Base-by-base conservation (phyloP, 2,113 vertebrate genomes). In the Lepisosteus oculatus region DNA sequence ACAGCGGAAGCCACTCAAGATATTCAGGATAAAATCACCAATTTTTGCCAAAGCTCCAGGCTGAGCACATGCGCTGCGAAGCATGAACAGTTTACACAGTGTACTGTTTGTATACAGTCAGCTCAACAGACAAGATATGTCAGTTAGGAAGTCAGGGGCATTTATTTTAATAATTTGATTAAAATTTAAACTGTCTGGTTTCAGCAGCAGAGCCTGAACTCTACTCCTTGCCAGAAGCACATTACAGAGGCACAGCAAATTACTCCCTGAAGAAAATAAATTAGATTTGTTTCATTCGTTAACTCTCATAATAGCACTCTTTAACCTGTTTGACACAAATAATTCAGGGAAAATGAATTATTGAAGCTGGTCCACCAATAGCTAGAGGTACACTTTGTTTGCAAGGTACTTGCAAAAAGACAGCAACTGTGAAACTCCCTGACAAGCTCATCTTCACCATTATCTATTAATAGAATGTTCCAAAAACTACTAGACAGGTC, bases 161-260 rank as follows among this genome's bases (percentile, higher is more conserved):
- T 13, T 6, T 5, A 51, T 6, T 6, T 51, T 6, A n/a, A 66
- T 66, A 66, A 66, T 47, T 7, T 8, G 6, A 63, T 63, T 63
- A 63, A 51, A 51, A 51, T 17, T 63, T 3, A 15, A 14, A 45
- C 8, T 11, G 42, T 65, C 5, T 3, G 3, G 57, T 14, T 44
- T 13, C 42, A 3, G 8, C 64, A 65, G 2, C 7, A 5, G 14
- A 45, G 45, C 12, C 13, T 43, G n/a, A 67, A 17, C 65, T 65
- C 42, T 54, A 43, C 12, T 6, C 15, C 43, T 67, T 45, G n/a
- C 17, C 8, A 55, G 15, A 5, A 68, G 17, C 15, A 17, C 3
- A 55, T 55, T 68, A 55, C 11, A 55, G n/a, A 17, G 6, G 66
- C n/a, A 66, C 12, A 12, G 51, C 45, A 68, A 68, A 68, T 67